Conservation (phyloP, 92 coral and sea anemone species). For the Epizoanthus scotinus region DNA sequence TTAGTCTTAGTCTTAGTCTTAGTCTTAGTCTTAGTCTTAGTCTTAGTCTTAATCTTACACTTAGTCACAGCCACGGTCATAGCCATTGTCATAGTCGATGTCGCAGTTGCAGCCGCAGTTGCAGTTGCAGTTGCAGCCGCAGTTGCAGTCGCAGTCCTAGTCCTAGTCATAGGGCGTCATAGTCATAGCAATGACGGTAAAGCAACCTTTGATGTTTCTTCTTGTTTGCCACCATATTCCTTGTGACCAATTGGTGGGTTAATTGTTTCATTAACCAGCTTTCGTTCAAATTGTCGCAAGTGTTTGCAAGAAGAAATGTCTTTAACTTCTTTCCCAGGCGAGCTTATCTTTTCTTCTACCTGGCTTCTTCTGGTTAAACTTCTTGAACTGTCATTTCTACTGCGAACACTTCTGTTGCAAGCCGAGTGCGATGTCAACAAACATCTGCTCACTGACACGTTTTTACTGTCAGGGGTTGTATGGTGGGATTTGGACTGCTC, state of each 20-base stretch:
- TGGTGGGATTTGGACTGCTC: neutral
- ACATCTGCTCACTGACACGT: neutral
- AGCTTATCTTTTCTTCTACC: neutral
- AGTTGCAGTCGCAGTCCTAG: too few species aligned
- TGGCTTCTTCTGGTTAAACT: neutral
- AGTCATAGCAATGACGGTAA: too few species aligned
- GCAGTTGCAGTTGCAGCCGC: too few species aligned
- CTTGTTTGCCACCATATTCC: neutral
- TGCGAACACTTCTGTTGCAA: neutral
- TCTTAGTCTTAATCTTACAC: too few species aligned
- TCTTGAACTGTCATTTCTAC: neutral
- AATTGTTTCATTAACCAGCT: neutral
- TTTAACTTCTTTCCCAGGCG: neutral
- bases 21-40: too few species aligned
- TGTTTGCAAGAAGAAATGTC: neutral
- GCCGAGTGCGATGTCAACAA: neutral
- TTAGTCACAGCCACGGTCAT: too few species aligned
- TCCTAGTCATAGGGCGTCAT: too few species aligned
- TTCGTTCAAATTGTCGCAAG: neutral
- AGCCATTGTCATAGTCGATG: too few species aligned
- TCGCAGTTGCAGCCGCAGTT: too few species aligned
- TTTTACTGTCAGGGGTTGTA: neutral
- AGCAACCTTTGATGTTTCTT: conserved; percentile 1
- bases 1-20: too few species aligned
- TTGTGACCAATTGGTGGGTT: neutral